Evolutionary conservation across 2,113 vertebrate genomes (phyloP).

Genomic region (Crocuta crocuta): DNA sequence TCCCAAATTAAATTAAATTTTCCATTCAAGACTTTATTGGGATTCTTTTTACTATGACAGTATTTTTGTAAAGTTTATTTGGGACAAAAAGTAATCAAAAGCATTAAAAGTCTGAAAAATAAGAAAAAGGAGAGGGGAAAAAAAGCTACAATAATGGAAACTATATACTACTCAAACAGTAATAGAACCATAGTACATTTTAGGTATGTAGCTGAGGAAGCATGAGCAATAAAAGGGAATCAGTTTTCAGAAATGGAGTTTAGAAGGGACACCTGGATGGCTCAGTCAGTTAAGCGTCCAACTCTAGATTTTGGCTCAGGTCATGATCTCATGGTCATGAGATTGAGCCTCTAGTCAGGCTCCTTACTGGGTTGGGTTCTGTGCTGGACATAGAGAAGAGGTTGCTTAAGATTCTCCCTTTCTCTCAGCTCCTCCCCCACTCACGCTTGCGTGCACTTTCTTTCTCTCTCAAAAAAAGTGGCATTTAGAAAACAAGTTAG

Average conservation of each 20-base stretch:
- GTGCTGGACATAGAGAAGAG: too few relatives aligned
- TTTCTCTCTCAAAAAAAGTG: neutral
- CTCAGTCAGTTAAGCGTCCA: too few relatives aligned
- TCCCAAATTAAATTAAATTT: neutral
- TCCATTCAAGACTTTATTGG: neutral
- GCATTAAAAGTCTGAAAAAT: slow-evolving; percentile 45
- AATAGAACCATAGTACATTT: neutral
- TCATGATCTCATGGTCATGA: too few relatives aligned
- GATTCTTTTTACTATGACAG: neutral
- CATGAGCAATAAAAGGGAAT: neutral
- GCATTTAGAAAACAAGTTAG: slow-evolving; percentile 34
- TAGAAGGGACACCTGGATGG: neutral
- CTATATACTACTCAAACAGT: neutral
- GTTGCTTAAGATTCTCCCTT: too few relatives aligned
- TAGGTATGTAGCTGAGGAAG: neutral
- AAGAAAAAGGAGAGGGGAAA: neutral
- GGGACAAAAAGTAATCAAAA: slow-evolving; percentile 17
- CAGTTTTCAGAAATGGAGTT: neutral
- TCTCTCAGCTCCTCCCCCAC: too few relatives aligned
- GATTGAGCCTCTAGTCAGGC: too few relatives aligned
- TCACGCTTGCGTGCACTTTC: too few relatives aligned
- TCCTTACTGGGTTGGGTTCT: too few relatives aligned
- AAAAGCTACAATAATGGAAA: neutral
- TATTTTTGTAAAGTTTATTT: slow-evolving; percentile 40
- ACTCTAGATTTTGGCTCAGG: too few relatives aligned